Evolutionary conservation across 2,797 vertebrate genomes (phyloP), one percentile per base, ranked within the genome.

Genomic region (Hydrolagus colliei): DNA sequence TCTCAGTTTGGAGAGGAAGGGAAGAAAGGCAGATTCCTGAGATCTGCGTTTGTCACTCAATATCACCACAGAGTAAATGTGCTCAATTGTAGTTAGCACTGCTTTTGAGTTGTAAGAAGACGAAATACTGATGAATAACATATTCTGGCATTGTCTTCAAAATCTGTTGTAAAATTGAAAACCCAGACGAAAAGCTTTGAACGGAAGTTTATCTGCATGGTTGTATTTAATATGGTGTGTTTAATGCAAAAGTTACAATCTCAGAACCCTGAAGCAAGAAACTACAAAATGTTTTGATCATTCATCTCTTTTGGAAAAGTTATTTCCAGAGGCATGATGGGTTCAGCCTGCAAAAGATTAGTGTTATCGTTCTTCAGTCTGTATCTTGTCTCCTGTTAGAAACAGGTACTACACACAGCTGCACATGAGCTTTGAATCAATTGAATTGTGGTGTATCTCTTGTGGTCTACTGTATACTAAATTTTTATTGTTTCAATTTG

Each of bases 151-250:
- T 88, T 89, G 88, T 86, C 90, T 92, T 91, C 89, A 89, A 90
- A 91, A 90, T 90, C 88, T 88, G 87, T 91, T 90, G 89, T 89
- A 92, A 89, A 86, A 89, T 86, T 52, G 6, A 52, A 52, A 52
- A 52, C 6, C 2, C 41, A 52, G 41, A 52, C 2, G 41, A 52
- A n/a, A 86, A 89, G 88, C 89, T 89, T 79, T 88, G 89, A 87
- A 0, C 88, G 86, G 92, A 89, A 90, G 89, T 88, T 88, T 52
- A 3, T 52, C 41, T 52, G 41, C 41, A 52, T 52, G 41, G 41
- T 52, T 52, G 41, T 52, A 52, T 61, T 77, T 61, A n/a, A 61
- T 59, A 61, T 11, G 11, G n/a, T 61, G 9, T 59, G 74, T 59
- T 18, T 59, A 59, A 71, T 12, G 68, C 20, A 20, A 52, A 59